Evolutionary conservation across 2,797 vertebrate species (phyloP).

Genomic region (Otolemur crassicaudatus): DNA sequence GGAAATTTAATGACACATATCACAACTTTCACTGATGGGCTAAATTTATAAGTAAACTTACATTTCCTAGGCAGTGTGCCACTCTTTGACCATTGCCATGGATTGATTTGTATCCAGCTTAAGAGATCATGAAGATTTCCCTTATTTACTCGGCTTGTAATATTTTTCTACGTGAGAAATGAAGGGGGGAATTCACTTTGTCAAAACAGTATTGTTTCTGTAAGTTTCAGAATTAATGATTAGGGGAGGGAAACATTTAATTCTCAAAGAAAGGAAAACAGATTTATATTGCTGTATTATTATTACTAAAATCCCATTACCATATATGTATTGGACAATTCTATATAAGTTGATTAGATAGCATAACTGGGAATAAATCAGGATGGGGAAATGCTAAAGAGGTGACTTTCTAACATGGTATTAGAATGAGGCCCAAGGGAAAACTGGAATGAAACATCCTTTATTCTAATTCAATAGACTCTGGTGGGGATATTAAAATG

Average conservation of each 20-base stretch:
- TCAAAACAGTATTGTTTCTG: neutral
- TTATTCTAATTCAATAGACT: neutral
- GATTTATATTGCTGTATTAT: neutral
- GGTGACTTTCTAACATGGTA: neutral
- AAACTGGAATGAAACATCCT: neutral
- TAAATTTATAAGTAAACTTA: neutral
- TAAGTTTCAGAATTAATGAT: neutral
- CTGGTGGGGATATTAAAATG: neutral
- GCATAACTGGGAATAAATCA: neutral
- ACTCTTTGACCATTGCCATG: neutral
- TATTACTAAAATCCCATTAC: neutral
- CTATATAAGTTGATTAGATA: neutral
- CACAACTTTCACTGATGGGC: neutral
- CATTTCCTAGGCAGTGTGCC: neutral
- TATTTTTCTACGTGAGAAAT: neutral
- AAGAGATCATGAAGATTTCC: neutral
- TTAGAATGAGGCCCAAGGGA: neutral
- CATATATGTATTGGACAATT: neutral
- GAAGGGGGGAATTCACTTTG: neutral
- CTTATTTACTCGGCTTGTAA: neutral
- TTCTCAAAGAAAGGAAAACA: neutral
- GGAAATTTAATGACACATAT: neutral
- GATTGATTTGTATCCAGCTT: neutral
- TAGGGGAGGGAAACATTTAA: neutral
- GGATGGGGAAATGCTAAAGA: neutral